A percentile compares a stretch with the other conserved stretches of the same genome.
These are phyloP conservation scores for Ptyas mucosa DNA, from an alignment of 2,113 vertebrate species.

Conservation along the genomic window DNA sequence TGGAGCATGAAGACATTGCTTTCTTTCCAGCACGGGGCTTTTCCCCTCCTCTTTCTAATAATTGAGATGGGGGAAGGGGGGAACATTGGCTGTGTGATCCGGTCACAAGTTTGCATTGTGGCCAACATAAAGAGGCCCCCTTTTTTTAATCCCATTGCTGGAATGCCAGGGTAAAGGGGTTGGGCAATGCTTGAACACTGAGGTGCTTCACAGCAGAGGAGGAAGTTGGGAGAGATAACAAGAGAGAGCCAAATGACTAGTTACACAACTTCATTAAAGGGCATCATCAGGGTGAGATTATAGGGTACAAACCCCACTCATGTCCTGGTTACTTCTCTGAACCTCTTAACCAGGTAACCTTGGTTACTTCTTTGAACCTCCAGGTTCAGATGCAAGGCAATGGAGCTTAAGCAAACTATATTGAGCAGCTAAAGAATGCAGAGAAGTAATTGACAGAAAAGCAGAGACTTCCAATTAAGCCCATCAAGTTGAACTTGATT, in stretches of 20 bases:
- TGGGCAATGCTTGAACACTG: background rate
- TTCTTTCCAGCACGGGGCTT: background rate
- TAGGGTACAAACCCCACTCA: background rate
- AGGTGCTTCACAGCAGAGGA: background rate
- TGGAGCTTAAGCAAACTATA: background rate
- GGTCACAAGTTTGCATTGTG: slow-evolving; percentile 35
- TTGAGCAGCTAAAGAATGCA: background rate
- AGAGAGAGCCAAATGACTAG: background rate
- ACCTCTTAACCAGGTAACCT: background rate
- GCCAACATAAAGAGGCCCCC: background rate
- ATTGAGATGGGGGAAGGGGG: background rate
- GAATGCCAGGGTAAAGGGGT: background rate
- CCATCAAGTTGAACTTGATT: background rate
- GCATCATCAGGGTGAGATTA: background rate
- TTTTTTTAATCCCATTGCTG: background rate
- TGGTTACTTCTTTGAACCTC: background rate
- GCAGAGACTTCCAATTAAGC: background rate
- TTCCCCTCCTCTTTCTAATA: background rate
- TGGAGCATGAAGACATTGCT: background rate
- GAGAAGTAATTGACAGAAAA: background rate
- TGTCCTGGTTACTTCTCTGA: background rate
- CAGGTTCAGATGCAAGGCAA: background rate
- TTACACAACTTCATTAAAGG: slow-evolving; percentile 19
- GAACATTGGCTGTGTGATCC: background rate
- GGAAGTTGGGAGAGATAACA: background rate